A percentile compares a stretch with the other conserved stretches of the same genome.
phyloP scores from a whole-genome alignment of 2,113 vertebrate species.

The Callospermophilus lateralis region DNA sequence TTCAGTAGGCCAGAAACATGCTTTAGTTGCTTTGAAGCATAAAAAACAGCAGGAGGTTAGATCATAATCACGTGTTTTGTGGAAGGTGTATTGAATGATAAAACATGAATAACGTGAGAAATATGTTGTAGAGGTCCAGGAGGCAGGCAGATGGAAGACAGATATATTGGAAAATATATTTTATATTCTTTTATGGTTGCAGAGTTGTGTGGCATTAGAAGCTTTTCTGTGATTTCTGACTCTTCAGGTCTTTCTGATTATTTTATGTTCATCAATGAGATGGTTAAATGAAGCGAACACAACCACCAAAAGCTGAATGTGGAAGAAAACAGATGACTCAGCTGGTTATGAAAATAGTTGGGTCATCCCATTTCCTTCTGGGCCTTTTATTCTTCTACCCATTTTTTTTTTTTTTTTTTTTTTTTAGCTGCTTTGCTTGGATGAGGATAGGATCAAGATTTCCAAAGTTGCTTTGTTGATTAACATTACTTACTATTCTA shows the following conservation, averaged over 20 bases:
- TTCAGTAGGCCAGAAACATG: slow-evolving; percentile 14
- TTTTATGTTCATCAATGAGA: background rate
- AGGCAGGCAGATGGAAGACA: background rate
- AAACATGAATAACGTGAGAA: slow-evolving; percentile 4
- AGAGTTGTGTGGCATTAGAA: background rate
- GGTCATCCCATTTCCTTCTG: background rate
- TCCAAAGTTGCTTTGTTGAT: background rate
- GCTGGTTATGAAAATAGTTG: background rate
- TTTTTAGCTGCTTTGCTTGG: background rate
- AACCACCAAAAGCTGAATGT: background rate
- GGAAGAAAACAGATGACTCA: background rate
- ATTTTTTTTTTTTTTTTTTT: background rate
- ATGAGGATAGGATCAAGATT: background rate
- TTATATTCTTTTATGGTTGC: background rate
- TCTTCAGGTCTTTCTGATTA: background rate
- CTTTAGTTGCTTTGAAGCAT: background rate
- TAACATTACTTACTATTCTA: background rate
- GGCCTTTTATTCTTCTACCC: background rate
- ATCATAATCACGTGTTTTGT: background rate
- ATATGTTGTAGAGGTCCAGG: background rate
- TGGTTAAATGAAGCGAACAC: background rate
- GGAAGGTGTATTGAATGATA: background rate
- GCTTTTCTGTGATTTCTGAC: background rate
- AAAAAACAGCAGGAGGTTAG: slow-evolving; percentile 11
- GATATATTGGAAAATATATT: slow-evolving; percentile 1